Evolutionary conservation across 2,113 vertebrate genomes (phyloP), one percentile per base, ranked within the genome.

Genomic region (Rhea americana): DNA sequence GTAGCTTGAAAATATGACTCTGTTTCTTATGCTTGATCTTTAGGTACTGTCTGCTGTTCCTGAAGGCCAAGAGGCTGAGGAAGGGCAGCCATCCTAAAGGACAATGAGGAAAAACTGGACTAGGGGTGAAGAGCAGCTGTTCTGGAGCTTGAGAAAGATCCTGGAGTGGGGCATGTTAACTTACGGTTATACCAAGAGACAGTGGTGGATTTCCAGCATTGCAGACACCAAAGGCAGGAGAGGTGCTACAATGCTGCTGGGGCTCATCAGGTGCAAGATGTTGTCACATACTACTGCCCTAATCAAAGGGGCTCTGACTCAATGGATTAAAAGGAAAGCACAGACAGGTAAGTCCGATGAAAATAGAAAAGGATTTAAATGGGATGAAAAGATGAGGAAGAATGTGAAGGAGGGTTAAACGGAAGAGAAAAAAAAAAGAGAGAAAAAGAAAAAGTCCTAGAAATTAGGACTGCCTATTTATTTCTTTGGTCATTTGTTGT

Each of bases 161-260:
- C 35, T 71, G 25, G 7, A 90, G 67, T 3, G 8, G 7, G 7
- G 5, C 6, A 51, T 30, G 45, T 16, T 73, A 70, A 86, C 30
- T 30, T 20, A n/a, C 0, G 0, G 6, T 25, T 67, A 66, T 14
- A 11, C 26, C 22, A 51, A 39, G 3, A 10, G 15, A 67, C 13
- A 67, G 15, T 47, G 13, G 18, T 66, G 18, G 15, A 19, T 66
- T 85, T 70, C 35, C 35, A 74, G 55, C 22, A 62, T 19, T 6
- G 28, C 7, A 39, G 39, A 9, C 18, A 85, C 8, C 11, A 73
- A 68, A 73, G 11, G 7, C 19, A 47, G 9, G 30, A 48, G 17
- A 74, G 12, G 32, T 77, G 3, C 13, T 65, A 37, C 1, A 86
- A 11, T 1, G 8, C 17, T 47, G 8, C 18, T 47, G 45, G 45